Conservation (phyloP, 2,888 invertebrate species). For the Apodemia duryi region DNA sequence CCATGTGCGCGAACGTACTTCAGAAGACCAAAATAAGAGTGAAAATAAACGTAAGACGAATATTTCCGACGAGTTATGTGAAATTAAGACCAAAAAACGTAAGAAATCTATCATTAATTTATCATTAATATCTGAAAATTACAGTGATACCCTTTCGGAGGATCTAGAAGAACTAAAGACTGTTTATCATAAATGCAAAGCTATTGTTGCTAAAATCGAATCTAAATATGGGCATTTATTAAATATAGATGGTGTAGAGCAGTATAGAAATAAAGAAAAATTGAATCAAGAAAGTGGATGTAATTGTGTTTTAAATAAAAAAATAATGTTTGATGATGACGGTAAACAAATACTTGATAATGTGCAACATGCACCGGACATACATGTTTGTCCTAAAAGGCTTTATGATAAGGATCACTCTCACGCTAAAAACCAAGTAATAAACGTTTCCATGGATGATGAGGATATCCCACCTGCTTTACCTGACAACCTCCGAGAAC, state of each 20-base stretch:
- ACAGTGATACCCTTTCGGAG: constrained; percentile 38
- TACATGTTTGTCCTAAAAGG: constrained; percentile 54
- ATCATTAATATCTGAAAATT: constrained; percentile 14
- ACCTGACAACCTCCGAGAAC: constrained; percentile 46
- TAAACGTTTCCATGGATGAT: constrained; percentile 46
- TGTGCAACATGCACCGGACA: constrained; percentile 31
- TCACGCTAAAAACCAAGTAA: constrained; percentile 24
- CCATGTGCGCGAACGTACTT: constrained; percentile 43
- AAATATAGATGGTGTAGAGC: constrained; percentile 35
- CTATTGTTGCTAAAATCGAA: constrained; percentile 57
- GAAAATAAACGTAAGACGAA: constrained; percentile 4
- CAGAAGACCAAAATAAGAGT: constrained; percentile 9
- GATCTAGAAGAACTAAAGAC: constrained; percentile 55
- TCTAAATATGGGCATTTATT: constrained; percentile 63
- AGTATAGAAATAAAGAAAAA: constrained; percentile 24
- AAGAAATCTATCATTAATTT: constrained; percentile 19
- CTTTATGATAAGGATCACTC: constrained; percentile 20
- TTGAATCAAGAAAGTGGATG: constrained; percentile 37
- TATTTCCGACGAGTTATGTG: constrained; percentile 24
- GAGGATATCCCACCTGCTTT: constrained; percentile 38
- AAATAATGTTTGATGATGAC: constrained; percentile 62
- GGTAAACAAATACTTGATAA: constrained; percentile 46
- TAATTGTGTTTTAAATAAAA: constrained; percentile 49
- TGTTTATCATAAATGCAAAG: constrained; percentile 58
- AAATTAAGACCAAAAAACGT: constrained; percentile 19